phyloP scores from a whole-genome alignment of 2,888 invertebrate genomes.

The Polydrusus cervinus region DNA sequence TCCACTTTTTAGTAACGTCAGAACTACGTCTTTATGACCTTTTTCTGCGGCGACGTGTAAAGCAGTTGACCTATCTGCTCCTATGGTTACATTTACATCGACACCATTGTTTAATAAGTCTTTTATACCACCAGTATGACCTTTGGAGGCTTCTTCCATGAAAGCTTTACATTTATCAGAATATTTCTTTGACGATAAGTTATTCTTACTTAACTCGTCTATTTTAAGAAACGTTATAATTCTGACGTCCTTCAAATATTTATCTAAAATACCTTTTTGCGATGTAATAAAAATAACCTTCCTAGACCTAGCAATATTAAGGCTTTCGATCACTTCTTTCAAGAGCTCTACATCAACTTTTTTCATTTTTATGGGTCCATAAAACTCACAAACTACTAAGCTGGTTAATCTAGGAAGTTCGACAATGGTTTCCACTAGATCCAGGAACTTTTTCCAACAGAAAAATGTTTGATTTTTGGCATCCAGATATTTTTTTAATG shows the following conservation, averaged over 20 bases:
- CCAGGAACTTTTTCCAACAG: no score
- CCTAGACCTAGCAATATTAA: no score
- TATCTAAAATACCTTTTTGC: not conserved
- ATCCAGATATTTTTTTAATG: not conserved
- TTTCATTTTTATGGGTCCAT: not conserved
- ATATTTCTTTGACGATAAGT: no score
- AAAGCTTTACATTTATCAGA: no score
- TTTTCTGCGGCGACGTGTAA: not conserved
- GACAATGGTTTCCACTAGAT: not conserved
- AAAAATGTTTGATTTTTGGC: not conserved
- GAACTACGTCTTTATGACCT: not conserved
- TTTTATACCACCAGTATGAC: not conserved
- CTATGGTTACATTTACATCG: not conserved
- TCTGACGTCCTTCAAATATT: not conserved
- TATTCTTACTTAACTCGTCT: not conserved
- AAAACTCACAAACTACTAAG: not conserved
- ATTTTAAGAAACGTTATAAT: not conserved
- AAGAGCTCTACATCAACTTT: not conserved
- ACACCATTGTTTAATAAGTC: not conserved
- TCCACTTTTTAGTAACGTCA: not conserved
- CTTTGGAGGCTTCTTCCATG: no score
- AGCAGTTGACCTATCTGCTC: not conserved
- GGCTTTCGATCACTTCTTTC: not conserved
- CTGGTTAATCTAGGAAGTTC: not conserved
- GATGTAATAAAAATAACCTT: not conserved